A percentile compares a stretch with the other conserved stretches of the same genome.
phyloP scores from a whole-genome alignment of 2,113 vertebrate genomes.

The Seriola quinqueradiata region DNA sequence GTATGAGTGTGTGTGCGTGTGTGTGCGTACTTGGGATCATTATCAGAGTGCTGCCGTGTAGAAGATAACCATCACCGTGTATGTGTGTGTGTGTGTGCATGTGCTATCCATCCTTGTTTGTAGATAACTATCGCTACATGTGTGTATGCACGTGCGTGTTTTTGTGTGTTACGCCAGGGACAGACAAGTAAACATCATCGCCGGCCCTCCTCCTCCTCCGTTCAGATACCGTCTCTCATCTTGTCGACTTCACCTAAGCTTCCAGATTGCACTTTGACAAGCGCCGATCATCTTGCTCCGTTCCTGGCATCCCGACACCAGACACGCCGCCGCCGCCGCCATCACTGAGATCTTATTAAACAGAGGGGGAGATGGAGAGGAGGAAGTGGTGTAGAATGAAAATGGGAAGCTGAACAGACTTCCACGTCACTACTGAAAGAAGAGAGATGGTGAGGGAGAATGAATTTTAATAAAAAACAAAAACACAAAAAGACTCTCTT shows the following conservation, averaged over 20 bases:
- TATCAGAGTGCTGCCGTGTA: conserved; percentile 44
- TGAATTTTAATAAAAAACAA: not conserved
- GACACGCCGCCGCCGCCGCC: conserved; percentile 21
- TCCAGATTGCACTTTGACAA: conserved; percentile 78
- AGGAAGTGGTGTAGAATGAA: conserved; percentile 56
- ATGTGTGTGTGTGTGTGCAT: conserved; percentile 23
- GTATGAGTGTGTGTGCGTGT: conserved; percentile 7
- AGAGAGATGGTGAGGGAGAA: not conserved
- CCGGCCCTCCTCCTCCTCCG: conserved; percentile 9
- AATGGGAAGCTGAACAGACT: conserved; percentile 51
- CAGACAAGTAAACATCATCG: conserved; percentile 65
- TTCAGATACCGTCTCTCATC: conserved; percentile 63
- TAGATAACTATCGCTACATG: conserved; percentile 50
- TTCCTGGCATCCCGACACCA: conserved; percentile 47
- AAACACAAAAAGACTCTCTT: not conserved
- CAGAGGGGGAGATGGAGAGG: conserved; percentile 25
- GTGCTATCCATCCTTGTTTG: conserved; percentile 38
- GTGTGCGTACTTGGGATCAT: conserved; percentile 9
- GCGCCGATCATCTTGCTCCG: conserved; percentile 59
- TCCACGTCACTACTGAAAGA: not conserved
- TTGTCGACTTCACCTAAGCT: conserved; percentile 75
- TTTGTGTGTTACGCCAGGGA: conserved; percentile 24
- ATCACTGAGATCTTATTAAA: conserved; percentile 66
- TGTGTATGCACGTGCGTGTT: conserved; percentile 4
- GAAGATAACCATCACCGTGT: conserved; percentile 50